These are phyloP conservation scores for Acanthisitta chloris DNA, from an alignment of 2,113 vertebrate species.

Conservation along the genomic window DNA sequence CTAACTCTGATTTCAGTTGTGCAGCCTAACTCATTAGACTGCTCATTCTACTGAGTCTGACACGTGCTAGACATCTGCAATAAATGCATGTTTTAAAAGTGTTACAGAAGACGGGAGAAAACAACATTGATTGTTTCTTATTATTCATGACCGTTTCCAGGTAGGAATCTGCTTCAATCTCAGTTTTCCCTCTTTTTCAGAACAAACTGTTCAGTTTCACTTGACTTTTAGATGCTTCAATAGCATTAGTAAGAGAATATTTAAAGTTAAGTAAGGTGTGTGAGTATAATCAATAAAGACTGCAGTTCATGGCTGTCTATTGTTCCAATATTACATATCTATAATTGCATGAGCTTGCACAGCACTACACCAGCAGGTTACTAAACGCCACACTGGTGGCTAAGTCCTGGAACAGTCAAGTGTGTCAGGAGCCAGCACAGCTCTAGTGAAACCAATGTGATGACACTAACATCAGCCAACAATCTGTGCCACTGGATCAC, in stretches of 20 bases:
- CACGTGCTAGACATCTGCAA: neutral
- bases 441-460: neutral
- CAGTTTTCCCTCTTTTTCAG: neutral
- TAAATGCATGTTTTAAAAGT: neutral
- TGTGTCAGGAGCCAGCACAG: neutral
- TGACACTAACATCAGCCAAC: neutral
- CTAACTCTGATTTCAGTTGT: neutral
- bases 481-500: neutral
- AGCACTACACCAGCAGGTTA: neutral
- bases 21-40: neutral
- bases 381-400: neutral
- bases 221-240: neutral
- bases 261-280: neutral
- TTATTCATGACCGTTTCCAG: neutral
- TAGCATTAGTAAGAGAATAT: neutral
- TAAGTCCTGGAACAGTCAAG: neutral
- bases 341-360: neutral
- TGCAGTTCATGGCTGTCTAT: neutral
- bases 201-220: neutral
- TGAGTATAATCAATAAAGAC: neutral
- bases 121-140: neutral
- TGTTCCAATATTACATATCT: neutral
- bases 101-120: neutral
- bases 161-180: neutral
- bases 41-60: neutral